Evolutionary conservation across 1,140 invertebrate genomes (phyloP), one percentile per base, ranked within the genome.

Genomic region (Papilio machaon): DNA sequence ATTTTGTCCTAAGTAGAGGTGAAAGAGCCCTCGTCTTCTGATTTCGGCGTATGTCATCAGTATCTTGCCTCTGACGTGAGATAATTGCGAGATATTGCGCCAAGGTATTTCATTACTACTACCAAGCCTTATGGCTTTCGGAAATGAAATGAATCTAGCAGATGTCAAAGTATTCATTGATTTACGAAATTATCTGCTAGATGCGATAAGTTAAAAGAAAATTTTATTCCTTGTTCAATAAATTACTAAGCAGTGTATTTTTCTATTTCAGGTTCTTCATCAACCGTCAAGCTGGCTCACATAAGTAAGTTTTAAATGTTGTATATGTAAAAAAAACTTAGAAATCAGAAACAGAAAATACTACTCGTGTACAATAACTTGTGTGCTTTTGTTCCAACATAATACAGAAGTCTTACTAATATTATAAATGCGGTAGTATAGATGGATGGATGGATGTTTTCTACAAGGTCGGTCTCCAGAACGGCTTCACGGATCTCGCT

Each of bases 211-310:
- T 43, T 43, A 2, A 0, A 43, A 6, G 38, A 43, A 52, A 52
- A 52, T 17, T 0, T 5, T 9, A 19, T 58, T 19, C 54, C 9
- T 4, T 30, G 10, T 30, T 76, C 54, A 47, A 15, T 49, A 4
- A 47, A 13, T 49, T 7, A 23, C 10, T 76, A 47, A 81, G 58
- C 38, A 38, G 67, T 73, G 13, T 81, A 81, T 73, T 78, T 82
- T 84, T 83, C 85, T 84, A 80, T 92, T 93, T n/a, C 91, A 92
- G 91, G 87, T 89, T 86, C 81, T 87, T 85, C 82, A 85, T 89
- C 89, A 88, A 81, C 85, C 89, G 87, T 87, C 92, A 94, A 92
- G 87, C 92, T 94, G 92, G 92, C 89, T 91, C 91, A 94, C 82
- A 86, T 94, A 94, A 92, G 92, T 94, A 85, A 92, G 92, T 92